Evolutionary conservation across 2,797 vertebrate species (phyloP).

Genomic region (Tapera naevia): DNA sequence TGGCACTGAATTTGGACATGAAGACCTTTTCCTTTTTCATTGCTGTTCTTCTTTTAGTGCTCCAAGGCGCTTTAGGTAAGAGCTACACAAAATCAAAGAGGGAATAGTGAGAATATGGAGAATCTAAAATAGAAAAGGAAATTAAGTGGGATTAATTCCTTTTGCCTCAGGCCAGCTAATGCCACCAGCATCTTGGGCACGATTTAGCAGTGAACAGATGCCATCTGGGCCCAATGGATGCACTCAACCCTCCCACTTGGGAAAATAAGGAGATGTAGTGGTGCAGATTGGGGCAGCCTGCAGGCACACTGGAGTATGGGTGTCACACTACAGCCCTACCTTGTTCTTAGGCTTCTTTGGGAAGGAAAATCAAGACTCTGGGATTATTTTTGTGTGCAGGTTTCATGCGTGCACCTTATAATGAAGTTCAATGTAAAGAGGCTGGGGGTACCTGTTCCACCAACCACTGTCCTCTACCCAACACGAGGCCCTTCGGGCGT

Average conservation of each 20-base stretch:
- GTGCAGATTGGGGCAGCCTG: background rate
- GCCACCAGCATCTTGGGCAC: rapidly evolving
- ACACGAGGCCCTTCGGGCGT: background rate
- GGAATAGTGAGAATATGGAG: background rate
- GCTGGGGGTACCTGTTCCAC: conserved; percentile 27
- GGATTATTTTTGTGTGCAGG: background rate
- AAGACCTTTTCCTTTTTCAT: conserved; percentile 15
- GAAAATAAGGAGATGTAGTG: background rate
- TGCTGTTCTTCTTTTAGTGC: background rate
- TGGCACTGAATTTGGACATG: background rate
- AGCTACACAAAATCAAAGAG: background rate
- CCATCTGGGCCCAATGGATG: background rate
- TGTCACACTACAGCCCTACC: no score
- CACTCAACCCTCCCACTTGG: background rate
- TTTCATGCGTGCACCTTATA: conserved; percentile 52
- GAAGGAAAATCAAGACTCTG: background rate
- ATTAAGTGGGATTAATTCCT: background rate
- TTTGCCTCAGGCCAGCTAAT: background rate
- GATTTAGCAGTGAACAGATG: background rate
- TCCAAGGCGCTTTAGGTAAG: conserved; percentile 30
- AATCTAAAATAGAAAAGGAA: background rate
- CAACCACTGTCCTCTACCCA: background rate
- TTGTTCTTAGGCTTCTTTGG: background rate
- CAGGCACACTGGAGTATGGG: background rate
- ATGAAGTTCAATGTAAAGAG: background rate